Base-by-base conservation (phyloP, 2,797 vertebrate species). In the Cephalopachus bancanus region DNA sequence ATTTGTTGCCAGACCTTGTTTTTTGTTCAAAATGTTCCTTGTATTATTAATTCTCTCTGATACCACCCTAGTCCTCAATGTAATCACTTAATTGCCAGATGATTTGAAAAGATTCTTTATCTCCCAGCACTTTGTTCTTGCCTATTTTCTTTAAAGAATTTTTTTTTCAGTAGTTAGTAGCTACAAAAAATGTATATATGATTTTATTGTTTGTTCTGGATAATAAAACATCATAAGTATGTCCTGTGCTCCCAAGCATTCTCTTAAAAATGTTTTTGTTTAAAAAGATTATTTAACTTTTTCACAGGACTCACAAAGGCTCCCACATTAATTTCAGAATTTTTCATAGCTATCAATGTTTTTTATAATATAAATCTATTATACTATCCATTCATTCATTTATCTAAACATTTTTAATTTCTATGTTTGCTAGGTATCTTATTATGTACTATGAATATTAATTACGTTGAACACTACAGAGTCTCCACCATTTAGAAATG, bases 351-450 rank as follows among this genome's bases (percentile, higher is more conserved):
- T 84, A 17, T 37, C 44, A 53, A 15, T 44, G 22, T 76, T 65
- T 93, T 91, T 15, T 92, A 19, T 72, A 55, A 88, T 78, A 37
- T 55, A 57, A 65, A 72, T 76, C 15, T 53, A 59, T 57, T 37
- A 49, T 72, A n/a, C 44, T 44, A 44, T 44, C 6, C 44, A 44
- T 44, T 44, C 44, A 44, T 44, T 44, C 44, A 44, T 44, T 44
- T 44, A 44, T 44, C 44, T 4, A 44, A 44, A 44, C 44, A 44
- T 44, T 44, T 5, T 44, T 44, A 83, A 60, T 93, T 83, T 91
- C 20, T 49, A 55, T 69, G 93, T 94, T 91, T 96, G 12, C 30
- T 81, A 57, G 49, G 14, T 75, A 12, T 92, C 14, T 49, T 74
- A 57, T 28, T 80, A 49, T 26, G 37, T 91, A n/a, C 12, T 57